Conservation (phyloP, 1,140 invertebrate species). For the Limonius californicus region DNA sequence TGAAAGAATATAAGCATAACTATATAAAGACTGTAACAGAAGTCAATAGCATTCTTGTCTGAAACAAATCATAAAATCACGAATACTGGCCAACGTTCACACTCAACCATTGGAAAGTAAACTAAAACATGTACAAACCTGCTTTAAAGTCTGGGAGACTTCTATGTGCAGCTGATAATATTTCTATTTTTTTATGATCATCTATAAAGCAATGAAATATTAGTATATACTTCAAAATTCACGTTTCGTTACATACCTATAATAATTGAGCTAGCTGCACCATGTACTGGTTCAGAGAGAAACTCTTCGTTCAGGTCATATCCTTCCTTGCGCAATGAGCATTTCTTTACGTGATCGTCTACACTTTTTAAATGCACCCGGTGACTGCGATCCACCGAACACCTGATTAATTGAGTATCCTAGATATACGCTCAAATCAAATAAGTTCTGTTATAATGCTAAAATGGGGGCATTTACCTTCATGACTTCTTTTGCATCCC, state of each 20-base stretch:
- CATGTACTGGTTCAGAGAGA: conserved; percentile 46
- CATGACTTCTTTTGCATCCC: conserved; percentile 29
- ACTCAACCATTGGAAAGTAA: conserved; percentile 4
- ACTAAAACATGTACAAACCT: conserved; percentile 26
- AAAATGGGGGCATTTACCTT: conserved; percentile 25
- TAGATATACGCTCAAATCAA: too few species aligned
- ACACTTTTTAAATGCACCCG: conserved; percentile 44
- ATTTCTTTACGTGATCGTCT: conserved; percentile 48
- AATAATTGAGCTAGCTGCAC: conserved; percentile 46
- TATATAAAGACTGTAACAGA: background rate
- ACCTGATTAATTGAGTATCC: conserved; percentile 40
- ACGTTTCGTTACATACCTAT: too few species aligned
- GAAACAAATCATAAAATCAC: conserved; percentile 20
- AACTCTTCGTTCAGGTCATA: conserved; percentile 48
- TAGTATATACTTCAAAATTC: too few species aligned
- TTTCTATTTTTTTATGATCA: conserved; percentile 47
- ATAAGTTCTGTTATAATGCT: too few species aligned
- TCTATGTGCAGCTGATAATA: conserved; percentile 43
- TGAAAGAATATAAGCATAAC: conserved; percentile 3
- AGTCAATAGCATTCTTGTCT: conserved; percentile 12
- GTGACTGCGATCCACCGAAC: conserved; percentile 50
- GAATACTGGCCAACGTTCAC: background rate
- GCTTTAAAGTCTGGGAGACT: conserved; percentile 31
- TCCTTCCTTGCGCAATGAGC: conserved; percentile 51
- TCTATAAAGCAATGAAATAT: conserved; percentile 42